Conservation (phyloP, 1,140 invertebrate species). For the Macrotrachela quadricornifera region DNA sequence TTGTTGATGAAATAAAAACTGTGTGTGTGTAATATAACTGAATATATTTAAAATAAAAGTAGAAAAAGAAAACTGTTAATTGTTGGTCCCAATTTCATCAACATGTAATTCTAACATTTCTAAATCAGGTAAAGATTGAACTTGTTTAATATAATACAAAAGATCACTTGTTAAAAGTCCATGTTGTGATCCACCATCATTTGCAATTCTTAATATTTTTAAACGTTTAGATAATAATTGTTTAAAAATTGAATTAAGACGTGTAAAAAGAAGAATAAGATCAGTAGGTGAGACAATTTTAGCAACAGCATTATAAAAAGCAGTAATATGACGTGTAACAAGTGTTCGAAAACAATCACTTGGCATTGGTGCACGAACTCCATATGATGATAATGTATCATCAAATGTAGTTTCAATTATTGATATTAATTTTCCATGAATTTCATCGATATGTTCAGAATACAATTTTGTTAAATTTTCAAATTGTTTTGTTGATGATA, state of each 20-base stretch:
- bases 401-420: slow-evolving; percentile 63
- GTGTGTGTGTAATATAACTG: too few relatives aligned
- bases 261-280: slow-evolving; percentile 55
- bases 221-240: slow-evolving; percentile 59
- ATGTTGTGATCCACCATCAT: slow-evolving; percentile 82
- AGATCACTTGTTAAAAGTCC: too few relatives aligned
- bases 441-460: slow-evolving; percentile 64
- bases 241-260: slow-evolving; percentile 66
- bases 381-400: slow-evolving; percentile 27
- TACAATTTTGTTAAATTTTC: too few relatives aligned
- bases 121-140: too few relatives aligned
- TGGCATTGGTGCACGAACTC: slow-evolving; percentile 76
- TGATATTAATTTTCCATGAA: slow-evolving; percentile 64
- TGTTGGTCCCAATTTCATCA: too few relatives aligned
- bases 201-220: slow-evolving; percentile 60
- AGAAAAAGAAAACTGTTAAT: too few relatives aligned
- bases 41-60: too few relatives aligned
- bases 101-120: too few relatives aligned
- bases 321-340: slow-evolving; percentile 66
- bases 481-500: too few relatives aligned
- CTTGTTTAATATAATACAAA: too few relatives aligned
- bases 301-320: slow-evolving; percentile 66
- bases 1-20: too few relatives aligned
- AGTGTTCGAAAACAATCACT: slow-evolving; percentile 73
- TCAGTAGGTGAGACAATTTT: slow-evolving; percentile 36